Evolutionary conservation across 2,113 vertebrate genomes (phyloP).

Genomic region (Stercorarius parasiticus): DNA sequence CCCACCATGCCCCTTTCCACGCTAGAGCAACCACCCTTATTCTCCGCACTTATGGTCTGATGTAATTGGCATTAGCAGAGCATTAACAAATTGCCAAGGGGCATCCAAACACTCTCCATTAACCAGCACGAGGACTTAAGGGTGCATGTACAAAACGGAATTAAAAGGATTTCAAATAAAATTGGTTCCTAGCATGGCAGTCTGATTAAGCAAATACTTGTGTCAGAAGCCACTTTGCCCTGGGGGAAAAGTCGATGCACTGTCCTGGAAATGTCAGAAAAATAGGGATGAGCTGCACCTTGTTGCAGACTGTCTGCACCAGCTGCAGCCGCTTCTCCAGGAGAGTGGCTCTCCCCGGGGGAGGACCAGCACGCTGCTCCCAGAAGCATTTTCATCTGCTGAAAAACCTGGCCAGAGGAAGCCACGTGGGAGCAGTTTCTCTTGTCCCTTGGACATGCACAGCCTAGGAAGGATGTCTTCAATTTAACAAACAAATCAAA

Average conservation of each 20-base stretch:
- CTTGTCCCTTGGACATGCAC: neutral
- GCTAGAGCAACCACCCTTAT: neutral
- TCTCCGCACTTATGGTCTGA: neutral
- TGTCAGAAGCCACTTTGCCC: neutral
- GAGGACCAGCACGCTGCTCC: neutral
- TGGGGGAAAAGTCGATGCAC: neutral
- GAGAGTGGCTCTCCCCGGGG: fast-evolving
- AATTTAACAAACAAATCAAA: neutral
- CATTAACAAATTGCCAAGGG: neutral
- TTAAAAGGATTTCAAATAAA: neutral
- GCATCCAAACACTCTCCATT: neutral
- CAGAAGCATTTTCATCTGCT: neutral
- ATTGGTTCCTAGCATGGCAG: neutral
- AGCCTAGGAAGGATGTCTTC: neutral
- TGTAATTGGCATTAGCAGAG: slow-evolving; percentile 3
- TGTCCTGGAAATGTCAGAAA: neutral
- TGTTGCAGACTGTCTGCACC: neutral
- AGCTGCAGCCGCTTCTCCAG: neutral
- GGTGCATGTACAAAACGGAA: neutral
- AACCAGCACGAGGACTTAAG: neutral
- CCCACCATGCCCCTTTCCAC: neutral
- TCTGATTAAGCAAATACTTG: neutral
- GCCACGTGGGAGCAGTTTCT: neutral
- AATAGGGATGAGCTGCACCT: neutral
- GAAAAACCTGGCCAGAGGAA: neutral